Evolutionary conservation across 2,113 vertebrate species (phyloP).

Genomic region (Lophius piscatorius): DNA sequence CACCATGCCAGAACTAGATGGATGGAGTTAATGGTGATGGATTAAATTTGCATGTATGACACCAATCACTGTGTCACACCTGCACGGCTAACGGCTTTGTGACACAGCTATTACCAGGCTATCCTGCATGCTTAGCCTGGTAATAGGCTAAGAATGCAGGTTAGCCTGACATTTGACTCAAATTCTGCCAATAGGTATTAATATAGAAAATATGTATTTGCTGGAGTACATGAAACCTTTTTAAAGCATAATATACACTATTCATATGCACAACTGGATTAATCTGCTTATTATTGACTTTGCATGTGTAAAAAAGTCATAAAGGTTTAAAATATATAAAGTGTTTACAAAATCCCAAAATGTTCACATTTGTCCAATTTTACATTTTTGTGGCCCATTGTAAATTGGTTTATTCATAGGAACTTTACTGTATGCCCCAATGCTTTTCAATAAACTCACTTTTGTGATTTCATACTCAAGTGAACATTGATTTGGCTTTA

Average conservation of each 20-base stretch:
- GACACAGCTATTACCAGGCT: too few species aligned
- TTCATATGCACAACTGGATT: background rate
- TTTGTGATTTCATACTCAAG: constrained; percentile 49
- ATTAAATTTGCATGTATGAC: too few species aligned
- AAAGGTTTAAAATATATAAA: background rate
- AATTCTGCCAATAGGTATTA: too few species aligned
- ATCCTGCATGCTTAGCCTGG: too few species aligned
- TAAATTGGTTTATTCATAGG: constrained; percentile 11
- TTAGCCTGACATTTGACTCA: too few species aligned
- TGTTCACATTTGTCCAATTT: constrained; percentile 1
- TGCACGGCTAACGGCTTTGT: too few species aligned
- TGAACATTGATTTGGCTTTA: constrained; percentile 63
- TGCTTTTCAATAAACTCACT: constrained; percentile 52
- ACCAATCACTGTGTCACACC: too few species aligned
- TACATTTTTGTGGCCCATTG: constrained; percentile 24
- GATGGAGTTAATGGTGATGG: too few species aligned
- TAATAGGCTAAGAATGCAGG: too few species aligned
- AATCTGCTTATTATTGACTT: background rate
- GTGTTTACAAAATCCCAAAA: constrained; percentile 6
- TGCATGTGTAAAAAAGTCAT: background rate
- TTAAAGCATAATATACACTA: background rate
- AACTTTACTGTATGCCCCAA: constrained; percentile 22
- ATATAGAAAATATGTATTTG: too few species aligned
- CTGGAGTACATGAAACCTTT: too few species aligned
- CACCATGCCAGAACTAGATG: too few species aligned